Evolutionary conservation across 2,113 vertebrate genomes (phyloP).

Genomic region (Petromus typicus): DNA sequence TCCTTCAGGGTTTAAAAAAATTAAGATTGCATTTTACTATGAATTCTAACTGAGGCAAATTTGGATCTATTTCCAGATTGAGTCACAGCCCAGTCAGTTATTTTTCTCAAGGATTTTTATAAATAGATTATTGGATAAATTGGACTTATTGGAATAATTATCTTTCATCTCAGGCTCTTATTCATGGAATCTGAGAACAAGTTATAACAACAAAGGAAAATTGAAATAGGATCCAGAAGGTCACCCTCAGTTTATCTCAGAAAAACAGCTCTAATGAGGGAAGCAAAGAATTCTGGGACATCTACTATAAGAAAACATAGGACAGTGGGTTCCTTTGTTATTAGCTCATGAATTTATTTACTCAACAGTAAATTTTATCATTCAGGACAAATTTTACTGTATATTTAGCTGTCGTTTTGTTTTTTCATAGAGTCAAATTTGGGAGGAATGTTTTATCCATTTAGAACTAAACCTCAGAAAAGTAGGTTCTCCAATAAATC

Average conservation of each 20-base stretch:
- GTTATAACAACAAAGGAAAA: constrained; percentile 15
- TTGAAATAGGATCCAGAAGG: constrained; percentile 30
- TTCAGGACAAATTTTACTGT: neutral
- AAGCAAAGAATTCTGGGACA: neutral
- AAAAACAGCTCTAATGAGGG: neutral
- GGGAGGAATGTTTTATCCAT: neutral
- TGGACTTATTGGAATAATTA: constrained; percentile 65
- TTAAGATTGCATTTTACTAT: constrained; percentile 14
- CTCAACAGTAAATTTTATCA: neutral
- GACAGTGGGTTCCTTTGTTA: neutral
- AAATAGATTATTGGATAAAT: constrained; percentile 61
- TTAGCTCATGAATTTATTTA: neutral
- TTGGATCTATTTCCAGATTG: constrained; percentile 13
- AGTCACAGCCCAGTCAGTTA: constrained; percentile 15
- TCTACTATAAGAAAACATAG: neutral
- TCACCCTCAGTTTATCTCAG: neutral
- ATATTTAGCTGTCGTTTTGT: neutral
- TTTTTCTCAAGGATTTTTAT: constrained; percentile 58
- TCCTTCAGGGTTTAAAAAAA: constrained; percentile 12
- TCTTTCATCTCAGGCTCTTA: neutral
- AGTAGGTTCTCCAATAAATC: neutral
- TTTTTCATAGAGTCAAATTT: neutral
- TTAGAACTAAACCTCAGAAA: neutral
- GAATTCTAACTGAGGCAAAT: constrained; percentile 23
- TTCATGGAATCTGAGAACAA: constrained; percentile 31